Base-by-base conservation (phyloP, 1,140 invertebrate species). In the Saccostrea cuccullata region DNA sequence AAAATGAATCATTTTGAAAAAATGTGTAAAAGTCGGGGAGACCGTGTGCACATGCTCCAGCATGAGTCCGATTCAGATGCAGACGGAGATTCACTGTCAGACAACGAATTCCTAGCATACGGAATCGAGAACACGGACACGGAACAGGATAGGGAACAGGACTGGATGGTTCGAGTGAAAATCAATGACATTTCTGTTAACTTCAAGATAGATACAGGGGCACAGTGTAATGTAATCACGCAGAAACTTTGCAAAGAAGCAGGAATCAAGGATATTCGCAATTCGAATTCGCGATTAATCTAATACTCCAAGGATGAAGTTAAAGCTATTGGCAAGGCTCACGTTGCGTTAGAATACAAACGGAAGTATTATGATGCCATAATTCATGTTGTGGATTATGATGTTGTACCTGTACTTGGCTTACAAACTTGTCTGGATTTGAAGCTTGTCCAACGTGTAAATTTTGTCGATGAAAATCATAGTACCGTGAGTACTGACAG, bases 1-100 rank as follows among this genome's bases (percentile, higher is more conserved):
- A 36, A 36, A 36, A 36, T 36, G 30, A 36, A 36, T 36, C 30
- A 36, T 36, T 55, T 58, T 58, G 11, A 58, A 47, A 84, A 55
- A 55, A 55, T 5, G 56, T 55, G 40, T 55, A 84, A 20, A 47
- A 47, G 20, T 84, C n/a, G n/a, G n/a, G n/a, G n/a, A n/a, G n/a
- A n/a, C 56, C 82, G 82, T 6, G 82, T 20, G 47, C 47, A 84
- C 56, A 55, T 84, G 82, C 30, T 55, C 20, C 17, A 84, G 23
- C 8, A 84, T 12, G 82, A 47, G 30, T 55, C 56, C 23, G 30
- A 84, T 47, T 47, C 30, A 4, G 82, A 84, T 2, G 47, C 17
- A n/a, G 82, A 84, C 30, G 13, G 30, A n/a, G 82, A 84, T 84
- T 47, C 17, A 55, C 56, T n/a, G 15, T 20, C 20, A 55, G 23